Conservation (phyloP, 2,888 invertebrate species). For the Zele albiditarsus region DNA sequence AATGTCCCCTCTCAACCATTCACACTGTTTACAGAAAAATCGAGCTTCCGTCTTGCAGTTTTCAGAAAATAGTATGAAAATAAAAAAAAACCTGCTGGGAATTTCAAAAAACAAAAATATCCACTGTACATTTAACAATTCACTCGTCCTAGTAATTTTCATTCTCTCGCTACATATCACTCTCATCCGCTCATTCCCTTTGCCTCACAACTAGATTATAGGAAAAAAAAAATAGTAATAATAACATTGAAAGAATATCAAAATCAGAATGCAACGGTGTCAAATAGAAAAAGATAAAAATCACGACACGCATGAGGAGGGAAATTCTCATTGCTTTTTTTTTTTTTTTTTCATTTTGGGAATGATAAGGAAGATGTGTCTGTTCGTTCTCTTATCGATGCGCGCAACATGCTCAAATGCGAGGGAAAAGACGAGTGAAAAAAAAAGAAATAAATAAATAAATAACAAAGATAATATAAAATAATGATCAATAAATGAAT, state of each 20-base stretch:
- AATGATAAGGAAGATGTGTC: background rate
- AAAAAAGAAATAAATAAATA: background rate
- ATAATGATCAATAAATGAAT: background rate
- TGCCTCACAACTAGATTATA: slow-evolving; percentile 18
- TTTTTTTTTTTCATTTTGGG: background rate
- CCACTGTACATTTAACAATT: background rate
- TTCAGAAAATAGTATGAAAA: background rate
- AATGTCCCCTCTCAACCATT: background rate
- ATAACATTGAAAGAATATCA: background rate
- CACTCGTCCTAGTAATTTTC: slow-evolving; percentile 11
- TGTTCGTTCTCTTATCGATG: background rate
- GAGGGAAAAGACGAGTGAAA: background rate
- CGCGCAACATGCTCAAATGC: background rate
- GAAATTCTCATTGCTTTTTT: background rate
- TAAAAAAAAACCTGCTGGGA: background rate
- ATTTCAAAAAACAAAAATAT: background rate
- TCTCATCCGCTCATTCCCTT: slow-evolving; percentile 26
- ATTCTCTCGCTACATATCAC: slow-evolving; percentile 16
- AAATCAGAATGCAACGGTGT: background rate
- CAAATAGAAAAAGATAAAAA: background rate
- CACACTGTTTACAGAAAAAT: slow-evolving; percentile 14
- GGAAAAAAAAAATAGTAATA: background rate
- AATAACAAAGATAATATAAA: background rate
- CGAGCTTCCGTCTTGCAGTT: slow-evolving; percentile 35
- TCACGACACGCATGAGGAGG: background rate